Conservation (phyloP, 1,140 invertebrate genomes). For the Leptopilina boulardi region DNA sequence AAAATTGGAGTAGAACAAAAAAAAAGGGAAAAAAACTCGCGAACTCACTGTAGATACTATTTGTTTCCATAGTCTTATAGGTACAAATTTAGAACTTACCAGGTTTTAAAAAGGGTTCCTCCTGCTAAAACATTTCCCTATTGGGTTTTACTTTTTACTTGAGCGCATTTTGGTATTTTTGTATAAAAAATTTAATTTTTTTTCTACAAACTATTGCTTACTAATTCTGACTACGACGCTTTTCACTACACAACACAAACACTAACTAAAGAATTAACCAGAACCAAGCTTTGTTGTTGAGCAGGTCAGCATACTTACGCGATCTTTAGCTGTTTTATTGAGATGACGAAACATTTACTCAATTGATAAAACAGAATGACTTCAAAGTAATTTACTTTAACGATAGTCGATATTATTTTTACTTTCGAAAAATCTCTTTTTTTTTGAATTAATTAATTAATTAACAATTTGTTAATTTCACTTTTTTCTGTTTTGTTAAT, state of each 20-base stretch:
- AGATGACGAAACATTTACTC: neutral
- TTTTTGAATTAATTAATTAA: no score
- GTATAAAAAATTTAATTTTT: conserved; percentile 18
- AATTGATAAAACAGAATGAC: neutral
- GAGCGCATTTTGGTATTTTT: conserved; percentile 23
- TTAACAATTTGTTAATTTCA: no score
- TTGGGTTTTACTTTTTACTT: neutral
- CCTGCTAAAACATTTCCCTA: neutral
- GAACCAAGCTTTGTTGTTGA: conserved; percentile 26
- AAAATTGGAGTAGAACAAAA: conserved; percentile 13
- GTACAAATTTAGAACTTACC: neutral
- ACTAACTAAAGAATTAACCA: conserved; percentile 24
- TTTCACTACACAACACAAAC: conserved; percentile 18
- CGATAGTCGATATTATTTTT: no score
- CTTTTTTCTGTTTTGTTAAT: no score
- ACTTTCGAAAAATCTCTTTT: no score
- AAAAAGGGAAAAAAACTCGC: neutral
- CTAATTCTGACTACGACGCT: conserved; percentile 22
- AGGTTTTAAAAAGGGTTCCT: neutral
- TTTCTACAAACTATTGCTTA: conserved; percentile 12
- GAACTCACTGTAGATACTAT: neutral
- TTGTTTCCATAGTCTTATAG: neutral
- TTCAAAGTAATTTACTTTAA: no score
- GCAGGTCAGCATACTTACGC: conserved; percentile 12
- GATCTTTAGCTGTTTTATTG: neutral